phyloP scores from a whole-genome alignment of 2,888 invertebrate genomes.

The Rhingia campestris region DNA sequence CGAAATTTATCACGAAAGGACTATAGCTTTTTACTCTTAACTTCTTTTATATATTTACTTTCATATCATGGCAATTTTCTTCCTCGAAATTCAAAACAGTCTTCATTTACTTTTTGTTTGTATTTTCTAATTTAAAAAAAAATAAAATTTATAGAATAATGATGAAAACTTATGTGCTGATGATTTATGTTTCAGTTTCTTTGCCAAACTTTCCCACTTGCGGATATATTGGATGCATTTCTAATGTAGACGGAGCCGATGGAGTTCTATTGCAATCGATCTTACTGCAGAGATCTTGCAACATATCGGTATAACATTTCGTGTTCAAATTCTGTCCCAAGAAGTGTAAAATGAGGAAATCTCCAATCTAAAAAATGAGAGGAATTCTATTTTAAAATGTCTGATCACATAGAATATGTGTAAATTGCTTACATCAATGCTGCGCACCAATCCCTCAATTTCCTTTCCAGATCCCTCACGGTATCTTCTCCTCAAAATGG shows the following conservation, averaged over 20 bases:
- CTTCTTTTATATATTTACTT: slow-evolving; percentile 10
- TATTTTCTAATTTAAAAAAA: slow-evolving; percentile 28
- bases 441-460: slow-evolving; percentile 89
- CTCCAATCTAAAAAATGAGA: slow-evolving; percentile 87
- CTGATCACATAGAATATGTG: background rate
- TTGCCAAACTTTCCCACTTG: slow-evolving; percentile 90
- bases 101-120: slow-evolving; percentile 42
- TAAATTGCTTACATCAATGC: slow-evolving; percentile 87
- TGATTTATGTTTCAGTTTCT: slow-evolving; percentile 91
- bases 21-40: slow-evolving; percentile 2
- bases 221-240: slow-evolving; percentile 93
- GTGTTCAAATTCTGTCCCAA: slow-evolving; percentile 94
- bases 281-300: slow-evolving; percentile 87
- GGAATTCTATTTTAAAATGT: background rate
- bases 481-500: slow-evolving; percentile 90
- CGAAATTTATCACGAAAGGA: background rate
- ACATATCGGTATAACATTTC: slow-evolving; percentile 90
- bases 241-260: slow-evolving; percentile 93
- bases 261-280: slow-evolving; percentile 88
- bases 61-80: slow-evolving; percentile 36
- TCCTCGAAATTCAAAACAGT: slow-evolving; percentile 56
- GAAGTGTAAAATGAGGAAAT: slow-evolving; percentile 92
- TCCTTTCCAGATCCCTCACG: slow-evolving; percentile 90
- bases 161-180: slow-evolving; percentile 17
- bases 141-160: slow-evolving; percentile 24